These are phyloP conservation scores for Phalanger gymnotis DNA, from an alignment of 2,797 vertebrate species.

Conservation along the genomic window DNA sequence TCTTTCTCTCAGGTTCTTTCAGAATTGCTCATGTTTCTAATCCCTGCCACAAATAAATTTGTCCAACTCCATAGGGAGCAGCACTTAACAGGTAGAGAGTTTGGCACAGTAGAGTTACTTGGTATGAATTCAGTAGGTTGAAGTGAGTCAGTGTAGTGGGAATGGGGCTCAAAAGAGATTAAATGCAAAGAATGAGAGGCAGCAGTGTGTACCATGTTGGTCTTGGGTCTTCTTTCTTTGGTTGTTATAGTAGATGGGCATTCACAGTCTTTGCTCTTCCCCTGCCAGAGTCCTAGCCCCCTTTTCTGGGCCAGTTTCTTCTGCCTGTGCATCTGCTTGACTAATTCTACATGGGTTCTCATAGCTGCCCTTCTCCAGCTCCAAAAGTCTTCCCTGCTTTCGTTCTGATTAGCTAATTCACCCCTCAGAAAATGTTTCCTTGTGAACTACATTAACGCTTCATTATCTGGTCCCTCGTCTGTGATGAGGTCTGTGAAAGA, in stretches of 20 bases:
- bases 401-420: background rate
- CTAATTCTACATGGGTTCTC: background rate
- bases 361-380: background rate
- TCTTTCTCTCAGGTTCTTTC: background rate
- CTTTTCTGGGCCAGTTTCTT: background rate
- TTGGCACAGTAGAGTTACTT: background rate
- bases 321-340: background rate
- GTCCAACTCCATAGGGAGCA: background rate
- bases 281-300: background rate
- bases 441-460: background rate
- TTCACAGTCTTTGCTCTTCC: background rate
- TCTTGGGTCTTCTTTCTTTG: background rate
- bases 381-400: background rate
- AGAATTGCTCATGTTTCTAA: background rate
- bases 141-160: background rate
- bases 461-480: background rate
- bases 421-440: background rate
- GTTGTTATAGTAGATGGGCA: background rate
- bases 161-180: background rate
- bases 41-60: background rate
- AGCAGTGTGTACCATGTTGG: background rate
- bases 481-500: background rate
- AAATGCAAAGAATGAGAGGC: background rate
- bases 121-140: background rate
- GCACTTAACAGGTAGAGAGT: background rate